Evolutionary conservation across 1,140 invertebrate species (phyloP).

Genomic region (Orius insidiosus): DNA sequence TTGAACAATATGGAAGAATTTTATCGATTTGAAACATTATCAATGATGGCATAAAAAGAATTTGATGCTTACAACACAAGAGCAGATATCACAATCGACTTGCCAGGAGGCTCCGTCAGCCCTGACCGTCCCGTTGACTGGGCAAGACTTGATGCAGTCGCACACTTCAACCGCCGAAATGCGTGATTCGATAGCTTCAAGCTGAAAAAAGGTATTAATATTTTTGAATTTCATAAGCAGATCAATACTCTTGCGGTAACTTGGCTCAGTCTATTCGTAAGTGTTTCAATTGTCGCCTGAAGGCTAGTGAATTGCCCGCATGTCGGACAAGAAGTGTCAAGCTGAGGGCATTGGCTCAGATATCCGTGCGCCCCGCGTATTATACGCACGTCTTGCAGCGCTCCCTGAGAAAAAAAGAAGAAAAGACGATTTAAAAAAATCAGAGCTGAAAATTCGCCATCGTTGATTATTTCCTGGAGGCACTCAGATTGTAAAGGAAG

Average conservation of each 20-base stretch:
- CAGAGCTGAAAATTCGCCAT: too few relatives aligned
- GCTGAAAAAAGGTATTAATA: too few relatives aligned
- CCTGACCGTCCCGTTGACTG: constrained; percentile 55
- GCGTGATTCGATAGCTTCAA: constrained; percentile 54
- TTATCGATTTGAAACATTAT: too few relatives aligned
- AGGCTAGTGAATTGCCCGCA: constrained; percentile 73
- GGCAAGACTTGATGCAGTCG: constrained; percentile 76
- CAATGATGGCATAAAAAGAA: too few relatives aligned
- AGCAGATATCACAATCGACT: constrained; percentile 60
- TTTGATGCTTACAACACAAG: constrained; percentile 55
- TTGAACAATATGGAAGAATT: too few relatives aligned
- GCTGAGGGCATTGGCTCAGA: constrained; percentile 64
- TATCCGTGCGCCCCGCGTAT: constrained; percentile 70
- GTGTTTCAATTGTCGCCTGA: constrained; percentile 47
- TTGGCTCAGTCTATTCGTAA: constrained; percentile 28
- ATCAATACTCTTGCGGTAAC: constrained; percentile 42
- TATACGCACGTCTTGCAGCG: constrained; percentile 70
- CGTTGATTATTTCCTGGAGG: too few relatives aligned
- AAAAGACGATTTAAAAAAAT: not conserved
- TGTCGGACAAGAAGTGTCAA: constrained; percentile 72
- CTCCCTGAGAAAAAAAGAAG: constrained; percentile 53
- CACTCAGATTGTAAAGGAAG: too few relatives aligned
- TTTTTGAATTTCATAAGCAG: too few relatives aligned
- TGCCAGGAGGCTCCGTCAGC: constrained; percentile 68
- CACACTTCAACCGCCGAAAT: constrained; percentile 65